Evolutionary conservation across 1,140 invertebrate species (phyloP).

Genomic region (Macrocentrus cingulum): DNA sequence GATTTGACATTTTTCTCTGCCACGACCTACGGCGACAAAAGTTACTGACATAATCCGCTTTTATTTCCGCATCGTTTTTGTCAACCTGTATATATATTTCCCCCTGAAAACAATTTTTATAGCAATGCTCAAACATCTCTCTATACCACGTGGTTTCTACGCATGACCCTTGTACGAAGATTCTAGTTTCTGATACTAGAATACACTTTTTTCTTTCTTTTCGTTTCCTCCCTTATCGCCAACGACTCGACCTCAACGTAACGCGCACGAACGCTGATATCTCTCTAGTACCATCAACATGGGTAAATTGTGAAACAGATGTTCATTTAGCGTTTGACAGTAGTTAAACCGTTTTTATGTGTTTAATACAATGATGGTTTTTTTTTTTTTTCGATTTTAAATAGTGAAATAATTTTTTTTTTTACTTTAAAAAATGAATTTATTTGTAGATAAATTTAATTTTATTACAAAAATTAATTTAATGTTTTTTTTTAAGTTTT

Average conservation of each 20-base stretch:
- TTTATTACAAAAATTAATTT: no score
- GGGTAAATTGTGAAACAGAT: no score
- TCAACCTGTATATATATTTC: constrained; percentile 20
- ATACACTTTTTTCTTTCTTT: background rate
- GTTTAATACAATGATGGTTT: no score
- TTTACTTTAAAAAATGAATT: no score
- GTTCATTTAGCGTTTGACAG: no score
- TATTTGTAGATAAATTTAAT: no score
- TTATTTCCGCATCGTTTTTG: constrained; percentile 28
- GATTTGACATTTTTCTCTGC: background rate
- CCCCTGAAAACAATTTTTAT: constrained; percentile 2
- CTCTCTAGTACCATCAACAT: background rate
- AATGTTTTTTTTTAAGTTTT: no score
- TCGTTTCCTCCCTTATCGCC: background rate
- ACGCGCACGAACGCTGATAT: background rate
- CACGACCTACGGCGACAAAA: constrained; percentile 21
- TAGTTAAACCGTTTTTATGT: no score
- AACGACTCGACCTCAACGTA: background rate
- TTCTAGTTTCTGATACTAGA: background rate
- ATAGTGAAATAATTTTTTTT: no score
- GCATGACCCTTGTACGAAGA: background rate
- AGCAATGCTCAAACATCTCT: no score
- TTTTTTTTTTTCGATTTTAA: no score
- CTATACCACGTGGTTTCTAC: background rate
- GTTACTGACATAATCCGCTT: constrained; percentile 30